Base-by-base conservation (phyloP, 2,888 invertebrate genomes). In the Drosophila pseudotakahashii region DNA sequence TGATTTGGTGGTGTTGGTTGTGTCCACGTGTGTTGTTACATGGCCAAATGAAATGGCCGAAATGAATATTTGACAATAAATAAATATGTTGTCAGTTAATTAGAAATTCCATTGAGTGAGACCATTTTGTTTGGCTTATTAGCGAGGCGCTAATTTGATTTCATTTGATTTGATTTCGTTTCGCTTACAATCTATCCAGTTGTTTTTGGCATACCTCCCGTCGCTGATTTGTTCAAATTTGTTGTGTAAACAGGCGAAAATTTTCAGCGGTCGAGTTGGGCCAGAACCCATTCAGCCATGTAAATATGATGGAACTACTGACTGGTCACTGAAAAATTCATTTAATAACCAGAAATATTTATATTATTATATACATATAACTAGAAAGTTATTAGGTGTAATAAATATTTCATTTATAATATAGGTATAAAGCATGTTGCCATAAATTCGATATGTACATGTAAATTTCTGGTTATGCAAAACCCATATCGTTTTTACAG, bases 41-140 rank as follows among this genome's bases (percentile, higher is more conserved):
- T 73, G 77, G 69, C 63, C 68, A 79, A 77, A 67, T 75, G 57
- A 74, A 72, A 63, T 54, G 69, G 68, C 36, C 37, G 37, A 37
- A 3, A 67, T 16, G 59, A 55, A 50, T 79, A 63, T 84, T 81
- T 84, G 88, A 77, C 85, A 81, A 79, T 81, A 81, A 85, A 81
- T 85, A 81, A 81, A 79, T 81, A 77, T 79, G 86, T 75, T 69
- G 57, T 34, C 68, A 81, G 86, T 88, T 85, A 85, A 82, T 82
- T 88, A 80, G 76, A 78, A 78, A 78, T 76, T 81, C 79, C 82
- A 85, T 79, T 85, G 73, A 62, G 52, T 70, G 72, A 45, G 53
- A 66, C 64, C 69, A 80, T 69, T 81, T 81, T 85, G 77, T 81
- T 88, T 81, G 69, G 81, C 82, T 81, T 87, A 81, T 81, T 81